Conservation (phyloP, 2,888 invertebrate genomes). For the Charanyca ferruginea region DNA sequence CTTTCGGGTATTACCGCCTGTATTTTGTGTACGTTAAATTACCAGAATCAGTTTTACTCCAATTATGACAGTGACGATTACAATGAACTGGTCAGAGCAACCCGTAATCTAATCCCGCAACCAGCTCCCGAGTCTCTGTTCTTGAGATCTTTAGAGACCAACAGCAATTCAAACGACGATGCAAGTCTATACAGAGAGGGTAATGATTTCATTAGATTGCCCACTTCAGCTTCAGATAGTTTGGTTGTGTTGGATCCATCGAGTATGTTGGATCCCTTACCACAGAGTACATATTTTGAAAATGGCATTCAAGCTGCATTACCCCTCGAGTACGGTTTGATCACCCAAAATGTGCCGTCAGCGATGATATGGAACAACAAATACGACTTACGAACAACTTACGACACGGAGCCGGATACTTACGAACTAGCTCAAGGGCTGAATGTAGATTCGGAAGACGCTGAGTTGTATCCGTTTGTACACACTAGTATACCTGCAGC, state of each 20-base stretch:
- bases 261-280: conserved; percentile 41
- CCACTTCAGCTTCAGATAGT: conserved; percentile 24
- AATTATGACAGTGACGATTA: conserved; percentile 34
- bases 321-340: conserved; percentile 36
- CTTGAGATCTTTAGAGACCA: conserved; percentile 25
- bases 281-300: conserved; percentile 39
- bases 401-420: conserved; percentile 29
- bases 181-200: conserved; percentile 12
- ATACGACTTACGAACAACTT: conserved; percentile 29
- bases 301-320: conserved; percentile 30
- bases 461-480: conserved; percentile 50
- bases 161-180: conserved; percentile 23
- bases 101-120: conserved; percentile 21
- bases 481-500: conserved; percentile 55
- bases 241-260: conserved; percentile 16
- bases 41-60: conserved; percentile 28
- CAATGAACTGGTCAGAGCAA: conserved; percentile 27
- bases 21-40: no score
- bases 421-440: conserved; percentile 34
- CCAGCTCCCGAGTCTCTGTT: conserved; percentile 23
- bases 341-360: conserved; percentile 21
- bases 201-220: conserved; percentile 41
- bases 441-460: conserved; percentile 39
- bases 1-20: no score
- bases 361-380: conserved; percentile 36